phyloP scores from a whole-genome alignment of 2,888 invertebrate genomes.

The Argyresthia albistria region DNA sequence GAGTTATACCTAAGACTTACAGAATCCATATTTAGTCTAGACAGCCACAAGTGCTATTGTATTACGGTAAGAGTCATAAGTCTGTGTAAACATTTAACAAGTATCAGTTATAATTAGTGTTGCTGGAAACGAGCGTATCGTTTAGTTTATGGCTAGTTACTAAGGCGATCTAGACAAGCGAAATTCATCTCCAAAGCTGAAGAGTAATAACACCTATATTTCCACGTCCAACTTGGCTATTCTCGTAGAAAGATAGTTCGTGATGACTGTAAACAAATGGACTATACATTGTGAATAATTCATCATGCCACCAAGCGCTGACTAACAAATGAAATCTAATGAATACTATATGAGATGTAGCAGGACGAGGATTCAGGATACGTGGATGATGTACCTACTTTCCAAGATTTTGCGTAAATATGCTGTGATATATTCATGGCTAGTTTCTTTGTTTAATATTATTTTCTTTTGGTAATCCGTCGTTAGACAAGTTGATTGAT shows the following conservation, averaged over 20 bases:
- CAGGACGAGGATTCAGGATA: slow-evolving; percentile 12
- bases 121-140: background rate
- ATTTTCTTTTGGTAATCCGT: too few species aligned
- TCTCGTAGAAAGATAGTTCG: slow-evolving; percentile 12
- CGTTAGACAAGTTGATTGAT: too few species aligned
- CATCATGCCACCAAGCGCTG: slow-evolving; percentile 43
- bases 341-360: slow-evolving; percentile 59
- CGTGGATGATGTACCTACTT: too few species aligned
- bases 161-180: background rate
- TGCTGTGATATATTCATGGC: too few species aligned
- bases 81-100: too few species aligned
- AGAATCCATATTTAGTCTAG: too few species aligned
- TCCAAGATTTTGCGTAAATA: too few species aligned
- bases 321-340: slow-evolving; percentile 67
- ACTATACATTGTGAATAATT: slow-evolving; percentile 51
- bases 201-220: slow-evolving; percentile 30
- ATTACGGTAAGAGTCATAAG: too few species aligned
- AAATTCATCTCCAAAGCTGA: background rate
- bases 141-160: background rate
- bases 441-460: too few species aligned
- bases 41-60: too few species aligned
- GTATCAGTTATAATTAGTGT: background rate
- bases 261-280: slow-evolving; percentile 56
- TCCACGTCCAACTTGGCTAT: slow-evolving; percentile 23
- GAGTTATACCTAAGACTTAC: too few species aligned